Conservation (phyloP, 2,797 vertebrate species). For the Pteropus rufus region DNA sequence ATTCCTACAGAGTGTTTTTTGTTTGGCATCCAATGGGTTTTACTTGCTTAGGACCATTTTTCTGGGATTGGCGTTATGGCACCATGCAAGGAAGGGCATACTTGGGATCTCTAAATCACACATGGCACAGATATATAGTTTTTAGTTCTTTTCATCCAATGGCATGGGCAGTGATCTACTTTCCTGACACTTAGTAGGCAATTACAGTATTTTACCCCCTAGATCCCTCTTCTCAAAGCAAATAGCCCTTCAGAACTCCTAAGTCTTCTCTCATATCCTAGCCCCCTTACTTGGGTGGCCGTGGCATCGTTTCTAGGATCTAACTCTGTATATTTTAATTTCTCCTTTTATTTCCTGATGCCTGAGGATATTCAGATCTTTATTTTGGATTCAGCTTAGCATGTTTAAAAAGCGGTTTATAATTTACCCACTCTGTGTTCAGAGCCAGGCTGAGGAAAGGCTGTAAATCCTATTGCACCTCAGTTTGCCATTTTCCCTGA, state of each 20-base stretch:
- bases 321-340: not conserved
- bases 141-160: not conserved
- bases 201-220: not conserved
- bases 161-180: not conserved
- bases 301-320: not conserved
- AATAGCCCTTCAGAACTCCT: not conserved
- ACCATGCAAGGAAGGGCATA: not conserved
- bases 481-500: not conserved
- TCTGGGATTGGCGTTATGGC: not conserved
- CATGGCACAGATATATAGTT: not conserved
- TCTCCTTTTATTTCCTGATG: not conserved
- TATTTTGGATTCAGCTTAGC: not conserved
- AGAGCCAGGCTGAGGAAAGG: not conserved
- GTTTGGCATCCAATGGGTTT: not conserved
- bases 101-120: not conserved
- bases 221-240: not conserved
- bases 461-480: not conserved
- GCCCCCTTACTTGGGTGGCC: not conserved
- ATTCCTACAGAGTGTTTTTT: not conserved
- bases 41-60: not conserved
- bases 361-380: not conserved
- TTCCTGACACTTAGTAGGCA: not conserved
- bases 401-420: not conserved
- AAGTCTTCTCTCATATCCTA: not conserved
- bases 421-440: not conserved